A percentile compares a stretch with the other conserved stretches of the same genome.
phyloP scores from a whole-genome alignment of 2,888 invertebrate genomes.

The Cataglyphis rosenhaueri region DNA sequence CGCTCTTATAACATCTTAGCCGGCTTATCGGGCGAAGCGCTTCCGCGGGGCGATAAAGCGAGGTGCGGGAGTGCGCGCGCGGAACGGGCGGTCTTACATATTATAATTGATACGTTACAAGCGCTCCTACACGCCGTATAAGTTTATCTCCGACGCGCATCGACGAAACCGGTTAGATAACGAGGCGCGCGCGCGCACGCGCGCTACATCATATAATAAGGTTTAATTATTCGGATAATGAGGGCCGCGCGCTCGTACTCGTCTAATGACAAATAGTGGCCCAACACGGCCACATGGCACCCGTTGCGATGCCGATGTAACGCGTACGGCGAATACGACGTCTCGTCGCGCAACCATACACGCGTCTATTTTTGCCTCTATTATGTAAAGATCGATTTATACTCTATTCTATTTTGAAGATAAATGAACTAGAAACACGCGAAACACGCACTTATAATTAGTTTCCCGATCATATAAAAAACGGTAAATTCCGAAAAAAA shows the following conservation, averaged over 20 bases:
- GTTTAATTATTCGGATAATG: conserved; percentile 75
- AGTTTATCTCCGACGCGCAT: conserved; percentile 73
- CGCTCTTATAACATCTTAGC: conserved; percentile 8
- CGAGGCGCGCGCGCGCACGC: conserved; percentile 59
- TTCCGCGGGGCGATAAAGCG: conserved; percentile 63
- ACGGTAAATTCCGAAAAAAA: neutral
- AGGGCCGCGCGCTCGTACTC: conserved; percentile 54
- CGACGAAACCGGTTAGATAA: conserved; percentile 76
- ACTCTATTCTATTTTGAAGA: conserved; percentile 2
- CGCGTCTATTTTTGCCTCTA: conserved; percentile 9
- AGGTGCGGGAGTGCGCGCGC: conserved; percentile 62
- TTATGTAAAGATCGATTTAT: conserved; percentile 39
- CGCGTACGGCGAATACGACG: conserved; percentile 30
- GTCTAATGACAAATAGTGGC: conserved; percentile 68
- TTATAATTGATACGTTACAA: conserved; percentile 75
- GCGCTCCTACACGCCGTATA: conserved; percentile 73
- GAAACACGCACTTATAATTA: neutral
- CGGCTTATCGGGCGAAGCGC: conserved; percentile 63
- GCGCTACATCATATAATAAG: conserved; percentile 73
- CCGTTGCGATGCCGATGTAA: conserved; percentile 10
- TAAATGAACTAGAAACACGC: neutral
- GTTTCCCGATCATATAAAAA: neutral
- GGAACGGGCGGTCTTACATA: conserved; percentile 66
- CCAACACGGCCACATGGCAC: conserved; percentile 9
- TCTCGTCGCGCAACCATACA: conserved; percentile 19